These are phyloP conservation scores for Todus mexicanus DNA, from an alignment of 2,797 vertebrate species.

Conservation along the genomic window DNA sequence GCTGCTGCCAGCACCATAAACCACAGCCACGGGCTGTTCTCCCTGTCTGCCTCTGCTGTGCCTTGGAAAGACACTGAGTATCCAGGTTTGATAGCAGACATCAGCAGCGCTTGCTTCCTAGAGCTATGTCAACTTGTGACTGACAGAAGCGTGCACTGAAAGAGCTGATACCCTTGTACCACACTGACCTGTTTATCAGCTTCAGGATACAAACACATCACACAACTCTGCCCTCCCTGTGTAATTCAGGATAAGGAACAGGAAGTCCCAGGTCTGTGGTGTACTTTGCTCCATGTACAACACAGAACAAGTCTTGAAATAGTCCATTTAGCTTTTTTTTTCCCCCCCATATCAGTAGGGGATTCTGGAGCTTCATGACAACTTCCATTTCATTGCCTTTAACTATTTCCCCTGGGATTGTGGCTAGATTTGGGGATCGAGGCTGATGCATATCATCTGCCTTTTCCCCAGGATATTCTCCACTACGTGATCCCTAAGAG, in stretches of 20 bases:
- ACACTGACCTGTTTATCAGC: background rate
- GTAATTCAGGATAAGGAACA: background rate
- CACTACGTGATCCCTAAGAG: background rate
- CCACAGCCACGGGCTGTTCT: background rate
- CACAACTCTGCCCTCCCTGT: accelerated
- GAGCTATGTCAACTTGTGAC: background rate
- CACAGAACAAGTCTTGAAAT: background rate
- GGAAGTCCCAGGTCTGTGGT: background rate
- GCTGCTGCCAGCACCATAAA: background rate
- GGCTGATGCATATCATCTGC: background rate
- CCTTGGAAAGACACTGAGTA: background rate
- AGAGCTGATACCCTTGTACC: background rate
- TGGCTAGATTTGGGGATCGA: background rate
- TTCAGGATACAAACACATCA: background rate
- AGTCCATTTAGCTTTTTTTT: background rate
- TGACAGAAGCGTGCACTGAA: background rate
- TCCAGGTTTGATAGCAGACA: background rate
- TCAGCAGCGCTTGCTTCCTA: background rate
- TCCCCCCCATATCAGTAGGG: background rate
- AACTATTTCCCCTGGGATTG: background rate
- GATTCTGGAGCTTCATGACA: background rate
- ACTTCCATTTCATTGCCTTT: background rate
- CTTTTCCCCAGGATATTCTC: background rate
- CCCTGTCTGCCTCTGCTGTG: accelerated
- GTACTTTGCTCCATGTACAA: background rate